Evolutionary conservation across 1,140 invertebrate species (phyloP).

Genomic region (Drosophila parabipectinata): DNA sequence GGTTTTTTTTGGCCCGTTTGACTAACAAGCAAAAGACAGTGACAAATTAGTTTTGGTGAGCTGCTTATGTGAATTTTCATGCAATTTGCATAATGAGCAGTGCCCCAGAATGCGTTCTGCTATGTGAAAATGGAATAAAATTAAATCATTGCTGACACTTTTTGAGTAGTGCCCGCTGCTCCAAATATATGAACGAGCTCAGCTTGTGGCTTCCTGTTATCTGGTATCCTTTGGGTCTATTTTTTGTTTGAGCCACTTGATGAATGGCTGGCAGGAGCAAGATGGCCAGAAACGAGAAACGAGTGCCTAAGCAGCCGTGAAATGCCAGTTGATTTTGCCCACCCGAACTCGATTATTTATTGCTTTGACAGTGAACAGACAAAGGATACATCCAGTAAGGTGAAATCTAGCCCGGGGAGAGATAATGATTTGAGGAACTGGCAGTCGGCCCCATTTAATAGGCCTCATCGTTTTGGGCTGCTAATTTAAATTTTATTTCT

Average conservation of each 20-base stretch:
- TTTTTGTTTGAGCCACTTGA: conserved; percentile 45
- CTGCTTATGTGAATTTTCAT: conserved; percentile 79
- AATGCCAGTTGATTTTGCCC: conserved; percentile 13
- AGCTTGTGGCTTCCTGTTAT: conserved; percentile 17
- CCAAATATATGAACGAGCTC: conserved; percentile 38
- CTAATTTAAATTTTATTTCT: conserved; percentile 83
- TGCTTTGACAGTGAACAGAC: conserved; percentile 32
- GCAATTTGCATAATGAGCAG: conserved; percentile 79
- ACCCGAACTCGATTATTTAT: conserved; percentile 41
- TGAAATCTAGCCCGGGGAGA: conserved; percentile 32
- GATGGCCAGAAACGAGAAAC: conserved; percentile 36
- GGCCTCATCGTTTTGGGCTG: conserved; percentile 47
- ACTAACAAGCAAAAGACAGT: conserved; percentile 81
- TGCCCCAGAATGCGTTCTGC: conserved; percentile 29
- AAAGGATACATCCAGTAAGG: conserved; percentile 23
- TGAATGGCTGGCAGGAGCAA: conserved; percentile 45
- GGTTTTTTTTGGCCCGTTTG: conserved; percentile 54
- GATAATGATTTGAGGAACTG: conserved; percentile 41
- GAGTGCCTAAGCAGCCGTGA: conserved; percentile 52
- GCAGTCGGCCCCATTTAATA: conserved; percentile 48
- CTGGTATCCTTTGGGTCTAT: not conserved
- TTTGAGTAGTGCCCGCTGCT: conserved; percentile 50
- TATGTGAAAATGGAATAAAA: conserved; percentile 64
- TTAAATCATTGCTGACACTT: conserved; percentile 77
- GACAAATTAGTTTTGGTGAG: conserved; percentile 82